phyloP scores from a whole-genome alignment of 2,797 vertebrate species.

The Poecilia velifera region DNA sequence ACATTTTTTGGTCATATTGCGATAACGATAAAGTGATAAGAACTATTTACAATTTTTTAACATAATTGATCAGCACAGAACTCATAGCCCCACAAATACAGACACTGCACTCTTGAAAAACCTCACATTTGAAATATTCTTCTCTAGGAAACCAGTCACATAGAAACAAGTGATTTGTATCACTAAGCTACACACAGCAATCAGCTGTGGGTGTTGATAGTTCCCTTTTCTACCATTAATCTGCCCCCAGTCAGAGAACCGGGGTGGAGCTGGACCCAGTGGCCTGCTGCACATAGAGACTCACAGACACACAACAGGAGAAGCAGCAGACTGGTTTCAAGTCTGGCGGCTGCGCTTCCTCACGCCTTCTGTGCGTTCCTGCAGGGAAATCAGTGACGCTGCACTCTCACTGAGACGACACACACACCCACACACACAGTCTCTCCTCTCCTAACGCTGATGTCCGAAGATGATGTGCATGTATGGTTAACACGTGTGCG shows the following conservation, averaged over 20 bases:
- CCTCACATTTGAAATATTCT: too few species aligned
- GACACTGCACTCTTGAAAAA: too few species aligned
- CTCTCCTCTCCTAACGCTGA: background rate
- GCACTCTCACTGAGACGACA: slow-evolving; percentile 54
- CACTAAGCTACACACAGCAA: background rate
- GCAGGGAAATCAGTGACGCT: slow-evolving; percentile 76
- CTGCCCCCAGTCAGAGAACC: slow-evolving; percentile 10
- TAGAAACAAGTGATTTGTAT: too few species aligned
- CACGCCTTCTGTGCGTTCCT: slow-evolving; percentile 59
- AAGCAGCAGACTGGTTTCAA: background rate
- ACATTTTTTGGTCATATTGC: too few species aligned
- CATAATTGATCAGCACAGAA: too few species aligned
- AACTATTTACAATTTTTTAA: too few species aligned
- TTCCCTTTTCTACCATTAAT: background rate
- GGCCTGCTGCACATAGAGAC: background rate
- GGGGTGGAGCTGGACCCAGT: slow-evolving; percentile 30
- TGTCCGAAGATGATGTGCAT: background rate
- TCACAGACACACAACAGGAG: slow-evolving; percentile 10
- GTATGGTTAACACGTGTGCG: background rate
- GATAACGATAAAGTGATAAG: too few species aligned
- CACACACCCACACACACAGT: too few species aligned
- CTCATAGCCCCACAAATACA: too few species aligned
- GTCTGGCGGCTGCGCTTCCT: slow-evolving; percentile 66
- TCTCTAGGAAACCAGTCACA: too few species aligned
- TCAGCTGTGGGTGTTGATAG: background rate